Conservation (phyloP, 1,140 invertebrate species). For the Drosophila lowei region DNA sequence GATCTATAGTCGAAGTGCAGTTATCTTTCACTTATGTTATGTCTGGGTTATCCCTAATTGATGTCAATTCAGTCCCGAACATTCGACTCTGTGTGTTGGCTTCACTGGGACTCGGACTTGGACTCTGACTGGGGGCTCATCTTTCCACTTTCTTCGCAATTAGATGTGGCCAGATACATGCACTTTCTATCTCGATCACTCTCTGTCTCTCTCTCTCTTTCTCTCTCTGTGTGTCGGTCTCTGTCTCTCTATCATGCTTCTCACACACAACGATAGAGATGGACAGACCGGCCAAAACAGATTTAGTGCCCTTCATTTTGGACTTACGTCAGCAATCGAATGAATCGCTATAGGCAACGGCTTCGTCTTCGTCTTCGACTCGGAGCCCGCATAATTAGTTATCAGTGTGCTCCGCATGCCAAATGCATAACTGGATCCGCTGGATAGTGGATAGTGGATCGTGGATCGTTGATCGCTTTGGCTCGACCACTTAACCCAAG, state of each 20-base stretch:
- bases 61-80: not conserved
- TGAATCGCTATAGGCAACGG: too few relatives aligned
- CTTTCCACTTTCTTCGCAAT: conserved; percentile 32
- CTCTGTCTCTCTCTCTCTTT: not conserved
- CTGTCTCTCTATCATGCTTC: conserved; percentile 2
- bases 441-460: conserved; percentile 2
- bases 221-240: conserved; percentile 1
- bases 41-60: conserved; percentile 42
- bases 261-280: too few relatives aligned
- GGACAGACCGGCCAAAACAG: conserved; percentile 3
- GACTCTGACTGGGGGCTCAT: too few relatives aligned
- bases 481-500: conserved; percentile 17
- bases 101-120: too few relatives aligned
- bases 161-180: conserved; percentile 23
- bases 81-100: too few relatives aligned
- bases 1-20: conserved; percentile 18
- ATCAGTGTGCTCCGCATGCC: conserved; percentile 41
- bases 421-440: conserved; percentile 46
- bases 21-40: conserved; percentile 43
- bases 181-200: conserved; percentile 24
- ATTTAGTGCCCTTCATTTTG: conserved; percentile 39
- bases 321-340: conserved; percentile 26
- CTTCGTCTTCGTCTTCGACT: conserved; percentile 12
- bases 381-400: conserved; percentile 31
- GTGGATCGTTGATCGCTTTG: conserved; percentile 31